Base-by-base conservation (phyloP, 2,113 vertebrate species). In the Callipepla squamata region DNA sequence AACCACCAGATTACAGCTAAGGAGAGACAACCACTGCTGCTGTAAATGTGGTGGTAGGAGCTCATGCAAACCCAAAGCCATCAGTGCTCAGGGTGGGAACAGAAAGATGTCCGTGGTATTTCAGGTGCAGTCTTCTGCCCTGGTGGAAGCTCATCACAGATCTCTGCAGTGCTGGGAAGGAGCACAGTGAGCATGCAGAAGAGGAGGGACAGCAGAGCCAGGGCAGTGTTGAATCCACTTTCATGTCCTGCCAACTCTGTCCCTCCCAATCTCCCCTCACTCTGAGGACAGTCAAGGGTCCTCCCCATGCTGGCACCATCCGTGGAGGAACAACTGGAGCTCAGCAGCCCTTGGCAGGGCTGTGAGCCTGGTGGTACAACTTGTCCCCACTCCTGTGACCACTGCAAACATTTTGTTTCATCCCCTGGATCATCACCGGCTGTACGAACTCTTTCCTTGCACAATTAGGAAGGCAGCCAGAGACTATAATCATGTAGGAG, bases 391-490 rank as follows among this genome's bases (percentile, higher is more conserved):
- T 72, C 50, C 40, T 88, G 68, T 1, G 6, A 85, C 68, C 80
- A 28, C 63, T 85, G 75, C 81, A 61, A 85, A 6, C 9, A 4
- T 76, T 87, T 91, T 51, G 19, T 79, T 85, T 76, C 45, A 61
- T 77, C 68, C 53, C 55, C 45, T 23, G 72, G 59, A 77, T 69
- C 55, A 50, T 77, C 80, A 40, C 85, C 90, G 88, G 88, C 85
- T 90, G 7, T 19, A 57, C 76, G 72, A 92, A 53, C 63, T 87
- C 63, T 90, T 94, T 40, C 68, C 72, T 69, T 92, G 75, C 63
- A 48, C 47, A 4, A 62, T 85, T 90, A 92, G 85, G 92, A 95
- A 83, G 55, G 42, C 9, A 1, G 82, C 88, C 95, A 96, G 83
- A 87, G 63, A 40, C 68, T 45, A 77, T 87, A 53, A 66, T 42